Percentiles rank a stretch among this genome's conserved stretches.
These are phyloP conservation scores for Lasioglossum pauxillum DNA, from an alignment of 2,888 invertebrate species.

Conservation along the genomic window DNA sequence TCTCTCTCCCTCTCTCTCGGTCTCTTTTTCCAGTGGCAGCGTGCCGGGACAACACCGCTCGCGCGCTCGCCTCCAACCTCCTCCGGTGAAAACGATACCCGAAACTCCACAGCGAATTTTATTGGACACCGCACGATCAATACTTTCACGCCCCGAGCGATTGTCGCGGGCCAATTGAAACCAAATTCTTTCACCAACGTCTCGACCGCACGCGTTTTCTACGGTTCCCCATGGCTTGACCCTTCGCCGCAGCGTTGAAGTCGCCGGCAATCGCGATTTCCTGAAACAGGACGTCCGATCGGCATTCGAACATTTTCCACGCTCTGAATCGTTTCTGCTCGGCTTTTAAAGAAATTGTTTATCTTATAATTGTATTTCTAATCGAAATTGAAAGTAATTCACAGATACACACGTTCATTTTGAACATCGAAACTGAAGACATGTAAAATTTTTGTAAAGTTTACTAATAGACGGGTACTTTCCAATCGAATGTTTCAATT, in stretches of 20 bases:
- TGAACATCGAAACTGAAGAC: no score
- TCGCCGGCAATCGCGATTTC: not conserved
- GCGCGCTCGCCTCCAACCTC: not conserved
- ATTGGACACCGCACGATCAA: slow-evolving; percentile 21
- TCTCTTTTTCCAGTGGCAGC: slow-evolving; percentile 3
- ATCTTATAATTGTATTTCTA: no score
- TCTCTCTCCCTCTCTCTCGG: not conserved
- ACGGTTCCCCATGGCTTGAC: not conserved
- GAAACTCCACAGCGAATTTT: not conserved
- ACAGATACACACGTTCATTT: no score
- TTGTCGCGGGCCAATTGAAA: slow-evolving; percentile 6
- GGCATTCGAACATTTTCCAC: not conserved
- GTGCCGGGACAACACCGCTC: slow-evolving; percentile 1
- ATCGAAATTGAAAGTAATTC: no score
- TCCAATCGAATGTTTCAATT: no score
- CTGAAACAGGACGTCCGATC: not conserved
- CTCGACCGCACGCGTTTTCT: not conserved
- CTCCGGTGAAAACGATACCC: slow-evolving; percentile 18
- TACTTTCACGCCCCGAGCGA: slow-evolving; percentile 10
- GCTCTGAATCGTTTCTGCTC: not conserved
- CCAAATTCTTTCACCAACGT: not conserved
- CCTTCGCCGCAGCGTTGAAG: not conserved
- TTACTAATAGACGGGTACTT: no score
- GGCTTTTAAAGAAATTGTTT: not conserved
- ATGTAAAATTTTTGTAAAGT: no score